A percentile compares a stretch with the other conserved stretches of the same genome.
phyloP scores from a whole-genome alignment of 2,113 vertebrate species.

The Scomber japonicus region DNA sequence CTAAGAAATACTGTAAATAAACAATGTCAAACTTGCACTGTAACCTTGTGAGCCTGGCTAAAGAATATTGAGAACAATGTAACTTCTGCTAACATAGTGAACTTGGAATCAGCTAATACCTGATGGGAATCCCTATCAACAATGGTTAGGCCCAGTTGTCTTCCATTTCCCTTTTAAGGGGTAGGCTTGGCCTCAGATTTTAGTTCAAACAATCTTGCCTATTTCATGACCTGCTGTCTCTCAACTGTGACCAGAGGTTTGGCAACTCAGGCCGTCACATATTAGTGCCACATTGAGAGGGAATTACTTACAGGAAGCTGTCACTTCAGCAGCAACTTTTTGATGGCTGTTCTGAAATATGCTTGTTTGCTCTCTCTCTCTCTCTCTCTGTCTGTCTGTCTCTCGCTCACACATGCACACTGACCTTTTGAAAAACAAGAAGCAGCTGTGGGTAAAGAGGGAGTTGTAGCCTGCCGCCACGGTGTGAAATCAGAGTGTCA shows the following conservation, averaged over 20 bases:
- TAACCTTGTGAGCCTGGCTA: not conserved
- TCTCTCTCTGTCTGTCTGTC: not conserved
- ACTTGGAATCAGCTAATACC: not conserved
- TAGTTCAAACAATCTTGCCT: not conserved
- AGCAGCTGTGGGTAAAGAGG: conserved; percentile 51
- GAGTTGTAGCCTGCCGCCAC: conserved; percentile 29
- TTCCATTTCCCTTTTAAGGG: not conserved
- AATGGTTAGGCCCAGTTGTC: not conserved
- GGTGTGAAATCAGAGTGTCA: conserved; percentile 29
- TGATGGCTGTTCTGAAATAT: conserved; percentile 33
- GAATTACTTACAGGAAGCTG: conserved; percentile 37
- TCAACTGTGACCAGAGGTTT: conserved; percentile 30
- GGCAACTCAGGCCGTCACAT: not conserved
- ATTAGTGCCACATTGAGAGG: conserved; percentile 17
- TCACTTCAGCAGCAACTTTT: conserved; percentile 46
- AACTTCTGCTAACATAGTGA: not conserved
- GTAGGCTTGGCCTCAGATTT: no score
- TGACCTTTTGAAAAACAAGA: conserved; percentile 57
- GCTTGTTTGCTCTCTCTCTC: conserved; percentile 35
- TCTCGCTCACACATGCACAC: not conserved
- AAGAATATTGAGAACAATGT: not conserved
- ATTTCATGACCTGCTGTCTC: conserved; percentile 13
- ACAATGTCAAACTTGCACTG: conserved; percentile 10
- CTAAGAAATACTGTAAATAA: not conserved
- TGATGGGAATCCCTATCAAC: conserved; percentile 9